Percentiles rank a stretch among this genome's conserved stretches.
phyloP scores from a whole-genome alignment of 1,140 invertebrate species.

The Eufriesea mexicana region DNA sequence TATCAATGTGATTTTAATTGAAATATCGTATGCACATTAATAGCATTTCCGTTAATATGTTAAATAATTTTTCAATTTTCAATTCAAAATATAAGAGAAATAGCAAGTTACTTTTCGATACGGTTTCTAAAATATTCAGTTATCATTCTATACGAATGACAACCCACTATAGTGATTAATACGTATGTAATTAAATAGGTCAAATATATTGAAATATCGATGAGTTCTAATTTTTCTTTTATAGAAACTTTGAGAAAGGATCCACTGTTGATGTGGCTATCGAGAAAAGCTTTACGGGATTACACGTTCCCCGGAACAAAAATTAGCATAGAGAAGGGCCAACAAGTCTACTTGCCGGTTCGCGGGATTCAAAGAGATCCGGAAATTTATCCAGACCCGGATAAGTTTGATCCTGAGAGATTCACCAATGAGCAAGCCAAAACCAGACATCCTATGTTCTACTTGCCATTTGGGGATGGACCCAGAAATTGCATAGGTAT shows the following conservation, averaged over 20 bases:
- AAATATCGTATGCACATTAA: too few relatives aligned
- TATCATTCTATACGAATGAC: too few relatives aligned
- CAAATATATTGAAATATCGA: not conserved
- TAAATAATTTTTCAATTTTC: too few relatives aligned
- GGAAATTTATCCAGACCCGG: conserved; percentile 46
- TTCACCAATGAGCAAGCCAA: not conserved
- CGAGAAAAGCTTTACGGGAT: not conserved
- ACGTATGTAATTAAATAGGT: not conserved
- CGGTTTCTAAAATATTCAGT: too few relatives aligned
- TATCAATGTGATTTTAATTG: too few relatives aligned
- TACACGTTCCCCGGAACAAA: conserved; percentile 44
- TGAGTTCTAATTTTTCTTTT: not conserved
- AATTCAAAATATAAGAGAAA: not conserved
- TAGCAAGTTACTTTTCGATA: too few relatives aligned
- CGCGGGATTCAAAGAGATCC: conserved; percentile 31
- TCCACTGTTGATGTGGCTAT: conserved; percentile 12
- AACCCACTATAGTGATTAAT: too few relatives aligned
- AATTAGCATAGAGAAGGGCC: conserved; percentile 9
- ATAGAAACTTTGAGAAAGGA: conserved; percentile 54
- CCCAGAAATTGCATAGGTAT: too few relatives aligned
- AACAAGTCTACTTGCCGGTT: conserved; percentile 13
- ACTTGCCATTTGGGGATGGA: conserved; percentile 38
- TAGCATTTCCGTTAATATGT: too few relatives aligned
- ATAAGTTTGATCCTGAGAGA: conserved; percentile 47
- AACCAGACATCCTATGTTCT: conserved; percentile 32